These are phyloP conservation scores for Chloropsis hardwickii DNA, from an alignment of 2,113 vertebrate species.

Conservation along the genomic window DNA sequence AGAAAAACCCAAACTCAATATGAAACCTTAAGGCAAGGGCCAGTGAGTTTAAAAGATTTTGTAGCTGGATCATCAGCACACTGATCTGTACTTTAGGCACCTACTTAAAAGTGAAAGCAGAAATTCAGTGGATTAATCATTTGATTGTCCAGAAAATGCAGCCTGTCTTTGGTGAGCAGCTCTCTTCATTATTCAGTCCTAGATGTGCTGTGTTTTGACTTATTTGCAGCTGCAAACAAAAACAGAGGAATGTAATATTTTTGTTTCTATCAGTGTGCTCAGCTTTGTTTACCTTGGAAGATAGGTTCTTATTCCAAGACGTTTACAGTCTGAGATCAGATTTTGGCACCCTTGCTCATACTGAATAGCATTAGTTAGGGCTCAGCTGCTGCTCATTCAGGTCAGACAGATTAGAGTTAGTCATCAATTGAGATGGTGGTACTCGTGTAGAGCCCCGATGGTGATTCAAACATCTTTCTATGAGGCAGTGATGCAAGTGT, in stretches of 20 bases:
- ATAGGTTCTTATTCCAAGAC: not conserved
- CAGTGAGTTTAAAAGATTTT: not conserved
- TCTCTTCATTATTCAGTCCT: not conserved
- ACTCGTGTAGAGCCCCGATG: not conserved
- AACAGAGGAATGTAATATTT: not conserved
- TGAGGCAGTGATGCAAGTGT: not conserved
- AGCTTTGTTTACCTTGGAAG: conserved; percentile 18
- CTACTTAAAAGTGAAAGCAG: not conserved
- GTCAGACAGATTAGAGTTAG: conserved; percentile 27
- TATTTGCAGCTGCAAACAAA: not conserved
- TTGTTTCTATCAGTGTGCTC: not conserved
- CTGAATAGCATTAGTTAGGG: conserved; percentile 32
- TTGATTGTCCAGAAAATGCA: not conserved
- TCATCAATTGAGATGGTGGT: not conserved
- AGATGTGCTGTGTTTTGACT: not conserved
- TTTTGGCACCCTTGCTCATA: conserved; percentile 18
- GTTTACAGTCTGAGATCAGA: not conserved
- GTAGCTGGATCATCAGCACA: not conserved
- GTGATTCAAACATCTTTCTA: not conserved
- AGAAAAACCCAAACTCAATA: not conserved
- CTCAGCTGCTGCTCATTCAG: conserved; percentile 35
- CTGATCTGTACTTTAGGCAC: not conserved
- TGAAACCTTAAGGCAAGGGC: not conserved
- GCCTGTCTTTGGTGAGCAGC: not conserved
- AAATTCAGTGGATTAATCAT: not conserved